phyloP scores from a whole-genome alignment of 2,888 invertebrate species.

The Chironomus tentans region DNA sequence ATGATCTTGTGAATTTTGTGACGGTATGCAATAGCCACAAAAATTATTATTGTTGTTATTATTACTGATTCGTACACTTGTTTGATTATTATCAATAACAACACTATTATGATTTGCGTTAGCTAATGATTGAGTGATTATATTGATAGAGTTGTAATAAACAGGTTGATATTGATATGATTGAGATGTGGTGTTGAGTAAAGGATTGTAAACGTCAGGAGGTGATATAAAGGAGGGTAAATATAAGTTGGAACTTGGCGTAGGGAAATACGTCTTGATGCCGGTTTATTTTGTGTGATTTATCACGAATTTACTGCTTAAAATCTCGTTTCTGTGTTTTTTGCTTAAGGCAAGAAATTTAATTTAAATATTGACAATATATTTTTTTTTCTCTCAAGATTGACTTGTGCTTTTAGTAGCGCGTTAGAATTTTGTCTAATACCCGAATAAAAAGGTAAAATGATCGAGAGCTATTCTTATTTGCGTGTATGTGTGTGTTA shows the following conservation, averaged over 20 bases:
- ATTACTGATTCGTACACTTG: conserved; percentile 12
- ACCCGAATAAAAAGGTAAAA: too few species aligned
- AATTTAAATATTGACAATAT: too few species aligned
- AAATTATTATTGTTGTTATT: conserved; percentile 22
- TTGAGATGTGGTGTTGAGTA: conserved; percentile 3
- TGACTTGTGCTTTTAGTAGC: too few species aligned
- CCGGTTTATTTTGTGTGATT: not conserved
- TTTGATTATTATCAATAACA: conserved; percentile 11
- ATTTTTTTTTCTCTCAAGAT: too few species aligned
- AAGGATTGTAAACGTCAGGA: conserved; percentile 24
- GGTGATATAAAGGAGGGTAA: conserved; percentile 23
- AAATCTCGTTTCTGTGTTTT: not conserved
- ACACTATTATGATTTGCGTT: conserved; percentile 22
- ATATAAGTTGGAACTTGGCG: conserved; percentile 19
- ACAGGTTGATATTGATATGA: conserved; percentile 20
- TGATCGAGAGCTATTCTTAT: not conserved
- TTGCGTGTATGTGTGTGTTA: not conserved
- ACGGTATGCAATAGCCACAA: conserved; percentile 21
- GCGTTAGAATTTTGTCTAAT: too few species aligned
- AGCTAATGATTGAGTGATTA: conserved; percentile 21
- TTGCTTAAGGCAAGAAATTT: too few species aligned
- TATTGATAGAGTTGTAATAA: conserved; percentile 24
- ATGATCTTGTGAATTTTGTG: not conserved
- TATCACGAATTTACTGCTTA: not conserved
- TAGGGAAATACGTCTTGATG: conserved; percentile 26